Evolutionary conservation across 2,797 vertebrate genomes (phyloP), one percentile per base, ranked within the genome.

Genomic region (Chaenodraco wilsoni): DNA sequence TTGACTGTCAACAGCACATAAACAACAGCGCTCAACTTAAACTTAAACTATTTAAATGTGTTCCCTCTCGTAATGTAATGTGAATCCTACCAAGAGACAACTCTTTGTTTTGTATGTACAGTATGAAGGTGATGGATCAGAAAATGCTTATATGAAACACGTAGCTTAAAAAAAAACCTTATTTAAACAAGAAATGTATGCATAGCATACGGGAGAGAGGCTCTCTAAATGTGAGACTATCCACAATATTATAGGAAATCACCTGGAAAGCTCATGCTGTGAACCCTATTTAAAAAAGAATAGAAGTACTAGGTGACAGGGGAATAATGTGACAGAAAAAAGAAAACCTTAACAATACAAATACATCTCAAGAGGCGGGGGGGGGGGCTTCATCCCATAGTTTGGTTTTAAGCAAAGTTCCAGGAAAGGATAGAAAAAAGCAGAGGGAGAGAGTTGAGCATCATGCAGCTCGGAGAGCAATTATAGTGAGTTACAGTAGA

Each of bases 381-480:
- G 33, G 33, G 37, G 3, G 6, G 51, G 50, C 19, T 44, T 14
- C 41, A 21, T 64, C 37, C 21, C 17, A 46, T 8, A 2, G 16
- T 52, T 65, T 8, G 31, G 49, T 37, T 65, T 9, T 19, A 69
- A 72, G 8, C 58, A 9, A 37, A 80, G 51, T 74, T 75, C 33
- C 19, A 37, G 50, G 40, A 11, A 64, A 52, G 43, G 31, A 63
- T 3, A 0, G 46, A 68, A 58, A 74, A 56, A 0, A 67, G 61
- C 70, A 63, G 65, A 23, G 11, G 51, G 61, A 51, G 54, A 58
- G 59, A 82, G 81, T 58, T 13, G 60, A 65, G 62, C 50, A 69
- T 75, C 55, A 7, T 73, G 67, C 73, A 65, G 82, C 58, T 80
- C 14, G 3, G 76, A 76, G 73, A 79, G 84, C 78, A 84, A 87